These are phyloP conservation scores for Ectropis grisescens DNA, from an alignment of 1,140 invertebrate species.

Conservation along the genomic window DNA sequence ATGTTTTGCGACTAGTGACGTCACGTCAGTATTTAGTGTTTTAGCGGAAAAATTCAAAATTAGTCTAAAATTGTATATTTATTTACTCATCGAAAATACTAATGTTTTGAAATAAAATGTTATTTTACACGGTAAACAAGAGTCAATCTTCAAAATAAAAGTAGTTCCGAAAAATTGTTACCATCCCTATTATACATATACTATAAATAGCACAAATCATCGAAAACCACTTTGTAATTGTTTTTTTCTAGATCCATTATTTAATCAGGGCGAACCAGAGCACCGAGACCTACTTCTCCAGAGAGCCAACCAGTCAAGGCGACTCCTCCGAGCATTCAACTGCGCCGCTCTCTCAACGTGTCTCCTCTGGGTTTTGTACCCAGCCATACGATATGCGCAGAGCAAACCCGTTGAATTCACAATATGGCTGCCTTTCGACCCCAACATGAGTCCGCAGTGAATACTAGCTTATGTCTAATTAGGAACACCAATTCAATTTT, in stretches of 20 bases:
- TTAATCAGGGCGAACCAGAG: constrained; percentile 25
- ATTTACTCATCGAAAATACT: too few species aligned
- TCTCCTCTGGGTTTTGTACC: constrained; percentile 34
- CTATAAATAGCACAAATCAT: too few species aligned
- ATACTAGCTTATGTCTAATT: constrained; percentile 1
- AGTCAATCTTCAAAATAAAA: too few species aligned
- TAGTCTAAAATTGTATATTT: too few species aligned
- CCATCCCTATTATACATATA: too few species aligned
- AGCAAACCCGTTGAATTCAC: constrained; percentile 29
- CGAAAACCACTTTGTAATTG: constrained; percentile 2
- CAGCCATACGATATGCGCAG: constrained; percentile 24
- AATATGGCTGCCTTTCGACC: constrained; percentile 41
- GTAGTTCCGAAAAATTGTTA: too few species aligned
- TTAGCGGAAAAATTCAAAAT: too few species aligned
- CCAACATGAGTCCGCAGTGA: constrained; percentile 27
- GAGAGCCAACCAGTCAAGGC: constrained; percentile 14
- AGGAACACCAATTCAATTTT: background rate
- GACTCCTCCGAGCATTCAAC: constrained; percentile 25
- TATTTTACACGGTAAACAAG: too few species aligned
- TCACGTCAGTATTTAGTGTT: too few species aligned
- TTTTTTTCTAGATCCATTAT: constrained; percentile 25
- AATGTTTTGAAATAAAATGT: too few species aligned
- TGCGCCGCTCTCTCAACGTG: constrained; percentile 24
- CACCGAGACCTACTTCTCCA: constrained; percentile 18
- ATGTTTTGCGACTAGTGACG: too few species aligned